Evolutionary conservation across 2,888 invertebrate species (phyloP), one percentile per base, ranked within the genome.

Genomic region (Ophonus ardosiacus): DNA sequence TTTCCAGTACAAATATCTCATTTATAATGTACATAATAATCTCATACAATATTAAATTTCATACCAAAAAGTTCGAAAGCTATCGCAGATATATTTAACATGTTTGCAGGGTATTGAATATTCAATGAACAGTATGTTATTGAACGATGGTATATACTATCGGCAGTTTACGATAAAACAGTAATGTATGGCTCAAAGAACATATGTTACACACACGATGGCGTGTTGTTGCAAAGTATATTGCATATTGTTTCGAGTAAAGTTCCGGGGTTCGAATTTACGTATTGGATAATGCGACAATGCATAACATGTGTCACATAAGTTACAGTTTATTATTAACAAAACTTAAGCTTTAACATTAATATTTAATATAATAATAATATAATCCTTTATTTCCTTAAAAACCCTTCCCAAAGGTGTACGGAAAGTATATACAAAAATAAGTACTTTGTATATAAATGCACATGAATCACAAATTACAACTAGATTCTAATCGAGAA

Each of bases 121-220:
- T 38, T 68, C 71, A 74, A 74, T 18, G 71, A 40, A 24, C 43
- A 40, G 40, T 51, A n/a, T 18, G 43, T 40, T 74, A 18, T n/a
- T 65, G 65, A 40, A 24, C 24, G 40, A 13, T 65, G 17, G 17
- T 43, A 10, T 21, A 71, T 17, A 74, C 40, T 43, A 74, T 43
- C 43, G 43, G 51, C 71, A 43, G 40, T 40, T 74, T 74, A 18
- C 40, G 71, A 74, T 74, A 43, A 74, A 74, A 74, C 51, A 24
- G 43, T 74, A 15, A 74, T 43, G 51, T 74, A 40, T 43, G 71
- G 21, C 6, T 8, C 40, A 74, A 74, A 68, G 71, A 74, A 74
- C 71, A 43, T 43, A 17, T 43, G 71, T 38, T 31, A 21, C 63
- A 17, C 13, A 63, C 24, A 21, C 18, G 17, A 31, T 51, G 13